These are phyloP conservation scores for Platycheirus albimanus DNA, from an alignment of 2,888 invertebrate species.

Conservation along the genomic window DNA sequence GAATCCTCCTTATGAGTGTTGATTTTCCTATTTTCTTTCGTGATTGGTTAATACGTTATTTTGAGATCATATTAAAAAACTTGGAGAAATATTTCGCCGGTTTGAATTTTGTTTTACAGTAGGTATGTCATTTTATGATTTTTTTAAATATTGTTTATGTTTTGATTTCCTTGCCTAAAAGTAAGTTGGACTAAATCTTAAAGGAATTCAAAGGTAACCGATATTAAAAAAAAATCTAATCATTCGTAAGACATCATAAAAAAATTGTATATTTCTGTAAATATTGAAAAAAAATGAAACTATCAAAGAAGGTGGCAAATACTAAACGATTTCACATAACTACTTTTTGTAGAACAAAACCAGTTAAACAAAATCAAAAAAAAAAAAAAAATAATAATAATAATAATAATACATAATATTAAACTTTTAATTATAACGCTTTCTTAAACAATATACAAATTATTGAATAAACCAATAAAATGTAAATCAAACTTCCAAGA, in stretches of 20 bases:
- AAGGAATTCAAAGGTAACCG: conserved; percentile 55
- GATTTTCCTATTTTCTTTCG: too few relatives aligned
- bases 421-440: conserved; percentile 65
- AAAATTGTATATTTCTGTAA: conserved; percentile 70
- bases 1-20: too few relatives aligned
- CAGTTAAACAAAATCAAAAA: conserved; percentile 37
- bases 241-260: conserved; percentile 19
- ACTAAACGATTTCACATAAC: conserved; percentile 70
- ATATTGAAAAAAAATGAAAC: conserved; percentile 53
- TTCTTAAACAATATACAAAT: conserved; percentile 40
- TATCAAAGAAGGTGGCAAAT: conserved; percentile 66
- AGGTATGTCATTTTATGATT: too few relatives aligned
- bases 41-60: too few relatives aligned
- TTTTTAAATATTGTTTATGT: background rate
- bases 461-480: conserved; percentile 18
- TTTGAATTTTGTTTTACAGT: too few relatives aligned
- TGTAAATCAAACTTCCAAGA: conserved; percentile 66
- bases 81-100: too few relatives aligned
- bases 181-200: conserved; percentile 16
- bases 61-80: too few relatives aligned
- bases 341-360: conserved; percentile 63
- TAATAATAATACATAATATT: too few relatives aligned
- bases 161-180: background rate
- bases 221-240: background rate
- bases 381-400: conserved; percentile 46